phyloP scores from a whole-genome alignment of 2,888 invertebrate species.

The Hyalella azteca region DNA sequence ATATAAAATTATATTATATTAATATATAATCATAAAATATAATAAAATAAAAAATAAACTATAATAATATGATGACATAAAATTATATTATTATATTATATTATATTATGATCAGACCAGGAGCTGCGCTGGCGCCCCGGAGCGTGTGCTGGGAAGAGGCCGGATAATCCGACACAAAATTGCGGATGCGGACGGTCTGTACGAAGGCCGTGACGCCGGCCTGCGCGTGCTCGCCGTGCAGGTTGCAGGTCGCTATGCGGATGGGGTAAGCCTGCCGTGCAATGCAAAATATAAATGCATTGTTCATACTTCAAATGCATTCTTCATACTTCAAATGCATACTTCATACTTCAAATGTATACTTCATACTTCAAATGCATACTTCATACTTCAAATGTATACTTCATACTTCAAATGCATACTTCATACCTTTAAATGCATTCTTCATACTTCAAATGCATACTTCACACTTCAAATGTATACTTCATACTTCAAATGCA shows the following conservation, averaged over 20 bases:
- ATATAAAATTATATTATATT: not conserved
- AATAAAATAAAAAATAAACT: not conserved
- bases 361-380: too few species aligned
- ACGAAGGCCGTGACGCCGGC: slow-evolving; percentile 86
- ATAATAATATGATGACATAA: not conserved
- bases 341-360: too few species aligned
- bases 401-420: too few species aligned
- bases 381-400: too few species aligned
- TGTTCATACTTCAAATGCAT: too few species aligned
- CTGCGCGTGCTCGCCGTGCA: slow-evolving; percentile 91
- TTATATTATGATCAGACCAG: slow-evolving; percentile 42
- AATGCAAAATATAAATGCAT: too few species aligned
- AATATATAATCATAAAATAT: not conserved
- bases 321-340: too few species aligned
- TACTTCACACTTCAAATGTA: too few species aligned
- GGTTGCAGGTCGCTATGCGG: slow-evolving; percentile 86
- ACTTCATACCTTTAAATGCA: too few species aligned
- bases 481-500: too few species aligned
- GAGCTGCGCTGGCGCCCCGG: slow-evolving; percentile 53
- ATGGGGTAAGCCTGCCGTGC: slow-evolving; percentile 76
- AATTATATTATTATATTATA: too few species aligned
- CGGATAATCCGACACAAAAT: slow-evolving; percentile 65
- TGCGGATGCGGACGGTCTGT: slow-evolving; percentile 74
- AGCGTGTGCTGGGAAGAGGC: slow-evolving; percentile 28
- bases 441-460: too few species aligned